Evolutionary conservation across 2,888 invertebrate genomes (phyloP).

Genomic region (Leucania comma): DNA sequence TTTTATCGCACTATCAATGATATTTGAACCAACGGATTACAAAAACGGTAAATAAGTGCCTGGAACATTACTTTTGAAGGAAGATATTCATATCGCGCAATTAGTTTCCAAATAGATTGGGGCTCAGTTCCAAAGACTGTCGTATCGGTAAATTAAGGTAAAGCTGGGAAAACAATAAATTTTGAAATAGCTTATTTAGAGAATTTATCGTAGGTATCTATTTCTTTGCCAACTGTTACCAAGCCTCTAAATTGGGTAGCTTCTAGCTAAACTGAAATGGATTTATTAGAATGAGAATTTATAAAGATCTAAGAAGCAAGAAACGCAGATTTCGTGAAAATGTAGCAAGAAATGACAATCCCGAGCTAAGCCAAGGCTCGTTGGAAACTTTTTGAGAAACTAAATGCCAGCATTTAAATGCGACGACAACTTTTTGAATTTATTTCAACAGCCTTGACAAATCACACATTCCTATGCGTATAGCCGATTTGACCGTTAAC

Average conservation of each 20-base stretch:
- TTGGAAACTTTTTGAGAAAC: neutral
- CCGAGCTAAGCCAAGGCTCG: neutral
- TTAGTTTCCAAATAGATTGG: conserved; percentile 34
- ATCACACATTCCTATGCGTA: conserved; percentile 16
- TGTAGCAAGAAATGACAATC: neutral
- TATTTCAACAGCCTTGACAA: conserved; percentile 5
- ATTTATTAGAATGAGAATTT: conserved; percentile 33
- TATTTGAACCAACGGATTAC: conserved; percentile 19
- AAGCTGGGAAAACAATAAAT: conserved; percentile 48
- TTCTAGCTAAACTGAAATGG: conserved; percentile 22
- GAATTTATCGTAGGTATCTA: conserved; percentile 42
- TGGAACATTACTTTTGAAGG: conserved; percentile 2
- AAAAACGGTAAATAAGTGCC: conserved; percentile 16
- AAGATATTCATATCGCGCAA: conserved; percentile 35
- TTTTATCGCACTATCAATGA: conserved; percentile 37
- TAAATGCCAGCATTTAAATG: neutral
- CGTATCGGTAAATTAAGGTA: conserved; percentile 53
- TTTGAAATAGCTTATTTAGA: conserved; percentile 49
- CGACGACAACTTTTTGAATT: neutral
- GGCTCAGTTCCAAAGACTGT: conserved; percentile 33
- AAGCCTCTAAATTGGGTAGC: conserved; percentile 23
- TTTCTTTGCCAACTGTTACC: conserved; percentile 43
- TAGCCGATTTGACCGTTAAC: conserved; percentile 19
- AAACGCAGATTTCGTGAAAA: conserved; percentile 2
- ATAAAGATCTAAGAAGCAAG: conserved; percentile 29